Evolutionary conservation across 1,140 invertebrate genomes (phyloP), one percentile per base, ranked within the genome.

Genomic region (Phymastichus coffea): DNA sequence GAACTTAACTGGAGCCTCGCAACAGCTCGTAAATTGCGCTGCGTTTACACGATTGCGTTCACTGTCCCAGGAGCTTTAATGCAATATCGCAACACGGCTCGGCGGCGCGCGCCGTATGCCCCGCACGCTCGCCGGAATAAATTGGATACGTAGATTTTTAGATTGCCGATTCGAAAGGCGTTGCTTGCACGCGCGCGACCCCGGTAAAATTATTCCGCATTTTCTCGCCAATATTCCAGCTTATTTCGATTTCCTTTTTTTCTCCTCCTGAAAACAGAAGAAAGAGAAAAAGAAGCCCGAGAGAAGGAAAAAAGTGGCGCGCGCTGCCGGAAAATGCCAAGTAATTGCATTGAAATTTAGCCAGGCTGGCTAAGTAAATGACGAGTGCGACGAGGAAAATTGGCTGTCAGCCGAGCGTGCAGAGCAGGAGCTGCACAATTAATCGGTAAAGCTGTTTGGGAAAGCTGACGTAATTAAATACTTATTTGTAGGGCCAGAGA

Each of bases 11-110:
- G 43, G 44, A 55, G n/a, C 58, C 23, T 61, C 26, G 26, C 25
- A 61, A 41, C 51, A 61, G 58, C 58, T 61, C 58, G 58, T 54
- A 61, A 61, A 61, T 61, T 61, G 58, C 43, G 37, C 35, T 55
- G 44, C 58, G 43, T 61, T 61, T 61, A 55, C 44, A 37, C 51
- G 51, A 61, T 61, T 61, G 44, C 43, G 19, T 55, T 54, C 46
- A 40, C 30, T 8, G 15, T 53, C 49, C 49, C 49, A 25, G 3
- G 40, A 33, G 57, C 25, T 54, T 54, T 48, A 38, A 54, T 54
- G 43, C 52, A 61, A 54, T 61, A 61, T 61, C 41, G 38, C 23
- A 30, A 17, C 40, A 15, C 8, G 6, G 41, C 37, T n/a, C 7
- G 4, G n/a, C 15, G 15, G 3, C 37, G 6, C 41, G 20, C 41